Evolutionary conservation across 1,140 invertebrate genomes (phyloP).

Genomic region (Drosophila seguyi): DNA sequence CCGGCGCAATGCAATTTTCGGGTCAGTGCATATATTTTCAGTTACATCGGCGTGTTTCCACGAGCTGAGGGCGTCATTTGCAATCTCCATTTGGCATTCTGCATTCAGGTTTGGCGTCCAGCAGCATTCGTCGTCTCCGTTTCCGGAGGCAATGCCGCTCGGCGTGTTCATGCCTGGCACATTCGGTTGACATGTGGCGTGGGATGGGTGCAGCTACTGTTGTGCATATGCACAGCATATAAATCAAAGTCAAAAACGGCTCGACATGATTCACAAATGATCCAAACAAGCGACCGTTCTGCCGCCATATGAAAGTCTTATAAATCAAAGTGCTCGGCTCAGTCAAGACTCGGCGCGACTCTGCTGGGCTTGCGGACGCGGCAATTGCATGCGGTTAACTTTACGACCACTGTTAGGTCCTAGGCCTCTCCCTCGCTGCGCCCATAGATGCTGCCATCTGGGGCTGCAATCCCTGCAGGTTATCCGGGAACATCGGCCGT

Average conservation of each 20-base stretch:
- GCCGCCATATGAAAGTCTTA: constrained; percentile 75
- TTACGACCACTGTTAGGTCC: constrained; percentile 31
- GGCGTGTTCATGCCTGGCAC: constrained; percentile 17
- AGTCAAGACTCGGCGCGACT: constrained; percentile 17
- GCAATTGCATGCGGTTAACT: constrained; percentile 58
- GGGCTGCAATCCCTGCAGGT: constrained; percentile 34
- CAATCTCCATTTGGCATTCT: constrained; percentile 33
- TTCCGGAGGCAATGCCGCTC: constrained; percentile 43
- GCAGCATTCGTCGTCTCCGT: constrained; percentile 48
- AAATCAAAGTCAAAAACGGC: constrained; percentile 79
- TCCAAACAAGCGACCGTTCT: constrained; percentile 61
- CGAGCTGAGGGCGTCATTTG: constrained; percentile 39
- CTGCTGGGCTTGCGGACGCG: constrained; percentile 4
- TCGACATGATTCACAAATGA: constrained; percentile 81
- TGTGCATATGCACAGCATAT: constrained; percentile 68
- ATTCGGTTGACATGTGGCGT: constrained; percentile 30
- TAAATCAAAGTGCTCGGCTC: constrained; percentile 63
- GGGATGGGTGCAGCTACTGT: constrained; percentile 4
- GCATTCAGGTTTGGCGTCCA: constrained; percentile 23
- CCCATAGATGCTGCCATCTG: constrained; percentile 17
- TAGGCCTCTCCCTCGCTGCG: background rate
- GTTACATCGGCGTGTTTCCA: constrained; percentile 16
- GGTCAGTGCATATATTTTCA: constrained; percentile 66
- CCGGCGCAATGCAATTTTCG: constrained; percentile 60
- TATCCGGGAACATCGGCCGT: constrained; percentile 43